Evolutionary conservation across 2,797 vertebrate species (phyloP).

Genomic region (Fundulus diaphanus): DNA sequence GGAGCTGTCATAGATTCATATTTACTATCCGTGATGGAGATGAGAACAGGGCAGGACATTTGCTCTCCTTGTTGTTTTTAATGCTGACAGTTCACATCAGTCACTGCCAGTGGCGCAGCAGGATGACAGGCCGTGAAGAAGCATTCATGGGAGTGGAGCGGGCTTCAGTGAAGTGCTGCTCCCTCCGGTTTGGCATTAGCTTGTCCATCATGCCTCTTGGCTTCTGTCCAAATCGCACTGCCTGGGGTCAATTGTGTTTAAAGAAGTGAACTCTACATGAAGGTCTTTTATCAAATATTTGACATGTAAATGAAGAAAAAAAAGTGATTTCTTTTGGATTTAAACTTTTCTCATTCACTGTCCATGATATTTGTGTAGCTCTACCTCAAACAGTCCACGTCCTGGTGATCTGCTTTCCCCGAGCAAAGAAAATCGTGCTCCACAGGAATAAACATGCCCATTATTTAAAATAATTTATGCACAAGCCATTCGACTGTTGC

Average conservation of each 20-base stretch:
- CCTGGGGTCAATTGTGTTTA: slow-evolving; percentile 17
- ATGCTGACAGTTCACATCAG: slow-evolving; percentile 48
- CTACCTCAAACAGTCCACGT: neutral
- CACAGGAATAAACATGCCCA: slow-evolving; percentile 15
- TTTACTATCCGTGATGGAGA: slow-evolving; percentile 29
- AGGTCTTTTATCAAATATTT: slow-evolving; percentile 32
- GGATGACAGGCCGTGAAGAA: slow-evolving; percentile 42
- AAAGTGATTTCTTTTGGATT: slow-evolving; percentile 10
- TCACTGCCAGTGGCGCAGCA: slow-evolving; percentile 37
- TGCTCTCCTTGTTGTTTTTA: slow-evolving; percentile 35
- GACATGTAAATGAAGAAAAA: slow-evolving; percentile 6
- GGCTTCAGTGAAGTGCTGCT: slow-evolving; percentile 54
- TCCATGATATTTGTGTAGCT: neutral
- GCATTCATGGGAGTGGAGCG: slow-evolving; percentile 40
- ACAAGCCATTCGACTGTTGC: slow-evolving; percentile 9
- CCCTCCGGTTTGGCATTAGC: slow-evolving; percentile 41
- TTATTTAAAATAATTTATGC: slow-evolving; percentile 1
- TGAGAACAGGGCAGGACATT: slow-evolving; percentile 34
- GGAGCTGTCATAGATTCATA: slow-evolving; percentile 24
- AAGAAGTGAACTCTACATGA: slow-evolving; percentile 15
- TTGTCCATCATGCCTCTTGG: slow-evolving; percentile 50
- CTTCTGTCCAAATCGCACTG: slow-evolving; percentile 30
- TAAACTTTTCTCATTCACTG: slow-evolving; percentile 20
- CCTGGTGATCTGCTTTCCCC: slow-evolving; percentile 1
- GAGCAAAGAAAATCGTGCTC: slow-evolving; percentile 1